Evolutionary conservation across 2,888 invertebrate species (phyloP), one percentile per base, ranked within the genome.

Genomic region (Campoplex capitator): DNA sequence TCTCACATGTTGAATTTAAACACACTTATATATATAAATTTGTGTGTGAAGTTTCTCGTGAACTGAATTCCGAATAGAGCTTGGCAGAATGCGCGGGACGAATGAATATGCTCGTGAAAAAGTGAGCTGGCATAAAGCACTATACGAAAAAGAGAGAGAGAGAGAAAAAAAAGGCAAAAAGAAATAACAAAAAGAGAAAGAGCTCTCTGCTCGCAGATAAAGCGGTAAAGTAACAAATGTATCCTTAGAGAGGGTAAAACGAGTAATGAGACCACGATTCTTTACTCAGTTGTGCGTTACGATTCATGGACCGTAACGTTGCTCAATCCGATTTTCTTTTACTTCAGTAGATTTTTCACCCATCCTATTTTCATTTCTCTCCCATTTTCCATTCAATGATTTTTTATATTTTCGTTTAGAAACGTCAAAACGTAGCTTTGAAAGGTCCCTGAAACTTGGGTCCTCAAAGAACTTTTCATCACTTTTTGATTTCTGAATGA

Each of bases 161-260:
- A 23, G 23, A 18, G 70, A 70, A 76, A 67, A 54, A 68, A 6
- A 23, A 18, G n/a, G 18, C 4, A 32, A 62, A 62, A 62, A 62
- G 32, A 16, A 28, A 28, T 58, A 28, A 28, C 13, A 58, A 62
- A 62, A 62, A 62, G 28, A 32, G 62, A 32, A 62, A 32, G 32
- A 48, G 51, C 51, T 65, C 48, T 83, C 35, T 35, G 38, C 23
- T 23, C 38, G 38, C 32, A 70, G 58, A 62, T 71, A 71, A 71
- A 83, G 71, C 71, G 77, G 62, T 83, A 62, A 45, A 79, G 71
- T 71, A 83, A 70, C 58, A 77, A 83, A 83, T 83, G 67, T 70
- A 54, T 54, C 68, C 51, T 77, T 42, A 58, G 62, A 77, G 83
- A 77, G 81, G 67, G 51, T 28, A 70, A 32, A 62, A 62, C 51